These are phyloP conservation scores for Phalanger gymnotis DNA, from an alignment of 2,797 vertebrate species.

Conservation along the genomic window DNA sequence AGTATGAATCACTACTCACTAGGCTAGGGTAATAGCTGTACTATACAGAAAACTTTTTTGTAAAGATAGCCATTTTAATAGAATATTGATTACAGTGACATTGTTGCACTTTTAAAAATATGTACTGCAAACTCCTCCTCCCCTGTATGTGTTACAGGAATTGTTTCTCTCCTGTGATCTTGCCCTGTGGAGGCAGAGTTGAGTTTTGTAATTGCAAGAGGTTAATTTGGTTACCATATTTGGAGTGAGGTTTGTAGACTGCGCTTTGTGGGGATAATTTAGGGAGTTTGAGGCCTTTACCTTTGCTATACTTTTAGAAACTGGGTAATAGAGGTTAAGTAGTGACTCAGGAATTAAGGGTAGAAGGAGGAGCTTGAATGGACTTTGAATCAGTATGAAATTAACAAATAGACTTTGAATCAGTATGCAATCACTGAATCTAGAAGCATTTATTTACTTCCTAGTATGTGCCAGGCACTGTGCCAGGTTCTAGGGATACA, in stretches of 20 bases:
- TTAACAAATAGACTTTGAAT: no score
- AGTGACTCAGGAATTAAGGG: not conserved
- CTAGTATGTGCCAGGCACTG: not conserved
- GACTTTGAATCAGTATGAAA: not conserved
- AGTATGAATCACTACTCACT: not conserved
- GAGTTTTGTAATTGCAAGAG: not conserved
- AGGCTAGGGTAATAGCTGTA: not conserved
- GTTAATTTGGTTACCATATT: not conserved
- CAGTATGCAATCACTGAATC: not conserved
- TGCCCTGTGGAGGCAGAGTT: not conserved
- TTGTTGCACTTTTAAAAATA: not conserved
- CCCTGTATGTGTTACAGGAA: not conserved
- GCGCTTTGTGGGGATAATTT: not conserved
- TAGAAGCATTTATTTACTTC: not conserved
- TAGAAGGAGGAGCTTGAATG: not conserved
- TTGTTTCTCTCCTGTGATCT: not conserved
- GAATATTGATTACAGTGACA: not conserved
- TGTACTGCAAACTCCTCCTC: not conserved
- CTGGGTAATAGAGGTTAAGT: not conserved
- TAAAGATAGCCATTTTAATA: conserved; percentile 9
- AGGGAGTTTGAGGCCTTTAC: not conserved
- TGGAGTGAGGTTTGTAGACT: not conserved
- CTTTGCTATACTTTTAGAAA: not conserved
- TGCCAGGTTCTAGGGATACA: not conserved
- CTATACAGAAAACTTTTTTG: not conserved